Percentiles rank a stretch among this genome's conserved stretches.
Conservation (phyloP, 2,888 invertebrate species). For the Drosophila tanythrix region DNA sequence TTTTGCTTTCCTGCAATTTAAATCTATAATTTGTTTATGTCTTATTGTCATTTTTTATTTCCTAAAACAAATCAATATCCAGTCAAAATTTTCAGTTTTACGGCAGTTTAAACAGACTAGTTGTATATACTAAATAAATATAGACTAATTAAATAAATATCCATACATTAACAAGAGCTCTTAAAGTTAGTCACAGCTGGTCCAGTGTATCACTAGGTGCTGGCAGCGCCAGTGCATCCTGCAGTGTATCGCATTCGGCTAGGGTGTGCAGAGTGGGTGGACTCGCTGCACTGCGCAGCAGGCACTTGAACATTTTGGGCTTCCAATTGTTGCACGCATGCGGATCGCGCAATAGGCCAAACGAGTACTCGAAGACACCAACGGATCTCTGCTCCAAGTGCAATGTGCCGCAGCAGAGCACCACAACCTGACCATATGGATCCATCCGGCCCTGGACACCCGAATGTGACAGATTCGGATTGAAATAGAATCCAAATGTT, state of each 20-base stretch:
- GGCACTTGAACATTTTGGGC: conserved; percentile 87
- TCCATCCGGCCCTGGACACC: conserved; percentile 87
- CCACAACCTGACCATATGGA: conserved; percentile 87
- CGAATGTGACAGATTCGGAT: conserved; percentile 87
- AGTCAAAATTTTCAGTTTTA: neutral
- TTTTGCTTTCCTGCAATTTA: neutral
- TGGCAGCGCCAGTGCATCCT: conserved; percentile 70
- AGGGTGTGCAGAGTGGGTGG: conserved; percentile 68
- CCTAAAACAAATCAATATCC: neutral
- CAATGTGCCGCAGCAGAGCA: conserved; percentile 88
- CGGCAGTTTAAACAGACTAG: conserved; percentile 24
- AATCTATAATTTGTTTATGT: neutral
- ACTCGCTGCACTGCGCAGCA: conserved; percentile 82
- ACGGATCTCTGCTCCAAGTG: conserved; percentile 86
- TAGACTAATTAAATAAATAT: conserved; percentile 38
- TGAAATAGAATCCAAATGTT: conserved; percentile 86
- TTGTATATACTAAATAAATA: neutral
- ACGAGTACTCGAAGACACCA: conserved; percentile 89
- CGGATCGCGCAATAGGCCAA: conserved; percentile 88
- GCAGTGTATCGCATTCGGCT: conserved; percentile 70
- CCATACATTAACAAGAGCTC: conserved; percentile 24
- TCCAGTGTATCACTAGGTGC: conserved; percentile 65
- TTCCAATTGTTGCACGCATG: conserved; percentile 88
- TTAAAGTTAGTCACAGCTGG: conserved; percentile 34
- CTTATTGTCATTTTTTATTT: neutral